Conservation (phyloP, 2,888 invertebrate species). For the Drosophila merina region DNA sequence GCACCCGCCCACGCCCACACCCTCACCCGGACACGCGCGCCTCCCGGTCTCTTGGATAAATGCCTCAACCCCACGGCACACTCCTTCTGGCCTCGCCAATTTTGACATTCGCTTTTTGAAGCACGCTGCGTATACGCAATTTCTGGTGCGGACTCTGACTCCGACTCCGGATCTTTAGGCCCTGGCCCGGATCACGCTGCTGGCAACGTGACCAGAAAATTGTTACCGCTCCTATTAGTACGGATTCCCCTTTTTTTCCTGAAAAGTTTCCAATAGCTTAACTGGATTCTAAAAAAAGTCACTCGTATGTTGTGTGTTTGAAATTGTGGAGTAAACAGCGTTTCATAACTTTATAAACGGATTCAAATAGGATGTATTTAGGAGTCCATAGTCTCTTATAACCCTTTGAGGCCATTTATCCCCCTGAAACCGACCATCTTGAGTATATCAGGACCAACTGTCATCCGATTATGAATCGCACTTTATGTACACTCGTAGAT, state of each 20-base stretch:
- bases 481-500: constrained; percentile 25
- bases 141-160: constrained; percentile 33
- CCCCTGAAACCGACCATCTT: not conserved
- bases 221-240: constrained; percentile 8
- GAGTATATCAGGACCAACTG: not conserved
- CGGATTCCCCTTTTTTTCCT: constrained; percentile 22
- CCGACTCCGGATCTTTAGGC: constrained; percentile 32
- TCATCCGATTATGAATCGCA: constrained; percentile 33
- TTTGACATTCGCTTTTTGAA: constrained; percentile 53
- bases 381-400: no score
- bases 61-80: not conserved
- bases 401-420: no score
- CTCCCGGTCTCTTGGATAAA: constrained; percentile 3
- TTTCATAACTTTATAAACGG: constrained; percentile 1
- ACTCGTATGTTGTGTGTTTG: constrained; percentile 2
- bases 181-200: constrained; percentile 17
- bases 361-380: no score
- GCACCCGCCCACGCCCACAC: constrained; percentile 4
- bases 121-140: constrained; percentile 68
- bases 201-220: constrained; percentile 42
- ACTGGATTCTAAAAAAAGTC: constrained; percentile 6
- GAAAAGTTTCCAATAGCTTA: constrained; percentile 50
- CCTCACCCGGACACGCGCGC: not conserved
- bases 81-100: constrained; percentile 17
- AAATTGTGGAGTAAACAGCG: constrained; percentile 1